Conservation (phyloP, 1,140 invertebrate genomes). For the Philaenus spumarius region DNA sequence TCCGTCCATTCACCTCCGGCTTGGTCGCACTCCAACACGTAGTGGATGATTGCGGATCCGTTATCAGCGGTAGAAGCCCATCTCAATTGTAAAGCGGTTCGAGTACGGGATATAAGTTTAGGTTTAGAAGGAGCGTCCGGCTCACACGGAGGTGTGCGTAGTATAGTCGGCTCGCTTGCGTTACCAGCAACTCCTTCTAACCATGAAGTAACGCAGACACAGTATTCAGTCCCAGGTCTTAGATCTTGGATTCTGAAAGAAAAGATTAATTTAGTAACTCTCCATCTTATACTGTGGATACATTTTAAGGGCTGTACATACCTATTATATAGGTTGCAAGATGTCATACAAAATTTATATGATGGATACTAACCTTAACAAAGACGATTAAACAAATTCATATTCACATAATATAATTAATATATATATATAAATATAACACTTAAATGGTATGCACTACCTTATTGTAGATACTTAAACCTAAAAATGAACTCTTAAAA, state of each 20-base stretch:
- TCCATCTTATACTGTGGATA: too few species aligned
- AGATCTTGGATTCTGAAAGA: slow-evolving; percentile 62
- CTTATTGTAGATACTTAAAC: too few species aligned
- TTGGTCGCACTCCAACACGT: slow-evolving; percentile 72
- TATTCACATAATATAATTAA: too few species aligned
- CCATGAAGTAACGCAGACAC: slow-evolving; percentile 58
- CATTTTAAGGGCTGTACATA: too few species aligned
- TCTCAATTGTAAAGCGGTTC: slow-evolving; percentile 53
- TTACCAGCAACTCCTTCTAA: slow-evolving; percentile 43
- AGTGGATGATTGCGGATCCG: slow-evolving; percentile 67
- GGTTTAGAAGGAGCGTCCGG: slow-evolving; percentile 53
- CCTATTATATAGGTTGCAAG: too few species aligned
- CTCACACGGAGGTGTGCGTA: slow-evolving; percentile 58
- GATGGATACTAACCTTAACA: too few species aligned
- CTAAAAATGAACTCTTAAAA: too few species aligned
- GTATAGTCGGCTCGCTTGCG: slow-evolving; percentile 45
- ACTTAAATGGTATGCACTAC: too few species aligned
- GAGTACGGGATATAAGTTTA: slow-evolving; percentile 49
- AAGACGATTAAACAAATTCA: too few species aligned
- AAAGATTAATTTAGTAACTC: too few species aligned
- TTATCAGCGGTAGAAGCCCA: slow-evolving; percentile 67
- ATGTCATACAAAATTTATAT: too few species aligned
- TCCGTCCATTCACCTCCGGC: slow-evolving; percentile 58
- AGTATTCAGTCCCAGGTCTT: slow-evolving; percentile 73
- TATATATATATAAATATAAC: too few species aligned